Base-by-base conservation (phyloP, 1,140 invertebrate genomes). In the Anastatus disparis region DNA sequence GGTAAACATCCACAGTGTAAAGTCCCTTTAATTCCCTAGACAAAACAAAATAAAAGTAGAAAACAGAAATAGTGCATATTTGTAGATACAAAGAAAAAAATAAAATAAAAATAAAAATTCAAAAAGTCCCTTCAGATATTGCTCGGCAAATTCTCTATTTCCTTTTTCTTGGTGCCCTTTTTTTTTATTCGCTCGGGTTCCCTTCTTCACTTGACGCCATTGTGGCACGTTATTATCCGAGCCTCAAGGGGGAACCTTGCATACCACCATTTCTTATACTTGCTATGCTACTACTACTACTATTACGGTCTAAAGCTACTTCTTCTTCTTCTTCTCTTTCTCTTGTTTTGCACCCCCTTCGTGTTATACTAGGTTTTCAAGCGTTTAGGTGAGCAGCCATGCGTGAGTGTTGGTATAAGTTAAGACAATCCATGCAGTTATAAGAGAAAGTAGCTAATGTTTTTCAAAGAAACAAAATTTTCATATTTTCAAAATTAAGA, bases 191-290 rank as follows among this genome's bases (percentile, higher is more conserved):
- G 15, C 4, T 17, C 53, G 53, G 38, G 56, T 58, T 42, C 35
- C 9, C 27, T 50, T 46, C 38, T 20, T 17, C 38, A 62, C 59
- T 62, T 48, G 59, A 31, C 59, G 59, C 40, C 59, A 62, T 62
- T 46, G 59, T 62, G 42, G 40, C 59, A 27, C 59, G 59, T 62
- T 62, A 62, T 48, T 50, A 61, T 69, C 56, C 27, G 35, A 22
- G 22, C 27, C 55, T 17, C 44, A 13, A 53, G 55, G 56, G 42
- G 53, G n/a, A n/a, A n/a, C 38, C 31, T 13, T 31, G 15, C 35
- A n/a, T n/a, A 24, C 26, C 24, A n/a, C 50, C n/a, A 20, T 35
- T 42, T 44, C 40, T 40, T 31, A n/a, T n/a, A 61, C 53, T 59
- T 52, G 13, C 27, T 46, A 35, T 31, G 44, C 29, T 38, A 48